Conservation (phyloP, 2,888 invertebrate species). For the Drosophila pseudotakahashii region DNA sequence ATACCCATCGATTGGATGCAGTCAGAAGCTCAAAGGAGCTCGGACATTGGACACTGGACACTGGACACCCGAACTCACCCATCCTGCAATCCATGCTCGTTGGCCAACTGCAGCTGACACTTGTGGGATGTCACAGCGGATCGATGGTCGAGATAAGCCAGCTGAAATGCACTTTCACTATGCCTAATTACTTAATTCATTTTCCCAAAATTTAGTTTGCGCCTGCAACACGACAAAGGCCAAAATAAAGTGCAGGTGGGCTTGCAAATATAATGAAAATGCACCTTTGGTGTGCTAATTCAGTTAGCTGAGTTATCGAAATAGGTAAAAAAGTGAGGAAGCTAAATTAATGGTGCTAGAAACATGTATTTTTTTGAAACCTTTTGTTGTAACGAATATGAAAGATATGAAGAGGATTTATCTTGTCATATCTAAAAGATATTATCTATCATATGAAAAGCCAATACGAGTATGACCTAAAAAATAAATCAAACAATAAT, state of each 20-base stretch:
- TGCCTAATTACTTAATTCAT: conserved; percentile 15
- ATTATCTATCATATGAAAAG: too few relatives aligned
- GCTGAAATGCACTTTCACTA: conserved; percentile 5
- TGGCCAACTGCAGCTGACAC: conserved; percentile 42
- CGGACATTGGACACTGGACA: not conserved
- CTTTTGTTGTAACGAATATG: too few relatives aligned
- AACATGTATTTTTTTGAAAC: too few relatives aligned
- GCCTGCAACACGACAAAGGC: not conserved
- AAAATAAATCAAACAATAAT: too few relatives aligned
- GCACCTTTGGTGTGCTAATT: not conserved
- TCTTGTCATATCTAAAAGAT: too few relatives aligned
- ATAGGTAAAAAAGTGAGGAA: not conserved
- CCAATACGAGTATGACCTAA: too few relatives aligned
- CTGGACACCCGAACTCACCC: conserved; percentile 19
- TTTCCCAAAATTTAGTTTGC: not conserved
- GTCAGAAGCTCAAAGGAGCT: conserved; percentile 25
- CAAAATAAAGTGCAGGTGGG: not conserved
- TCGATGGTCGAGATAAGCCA: conserved; percentile 17
- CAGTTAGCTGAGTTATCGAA: not conserved
- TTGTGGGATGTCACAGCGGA: conserved; percentile 31
- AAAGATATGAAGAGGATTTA: too few relatives aligned
- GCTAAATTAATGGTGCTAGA: too few relatives aligned
- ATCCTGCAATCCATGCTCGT: conserved; percentile 5
- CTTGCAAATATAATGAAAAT: not conserved
- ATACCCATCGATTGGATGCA: conserved; percentile 32